Evolutionary conservation across 2,797 vertebrate species (phyloP).

Genomic region (Myioborus melanocephalus): DNA sequence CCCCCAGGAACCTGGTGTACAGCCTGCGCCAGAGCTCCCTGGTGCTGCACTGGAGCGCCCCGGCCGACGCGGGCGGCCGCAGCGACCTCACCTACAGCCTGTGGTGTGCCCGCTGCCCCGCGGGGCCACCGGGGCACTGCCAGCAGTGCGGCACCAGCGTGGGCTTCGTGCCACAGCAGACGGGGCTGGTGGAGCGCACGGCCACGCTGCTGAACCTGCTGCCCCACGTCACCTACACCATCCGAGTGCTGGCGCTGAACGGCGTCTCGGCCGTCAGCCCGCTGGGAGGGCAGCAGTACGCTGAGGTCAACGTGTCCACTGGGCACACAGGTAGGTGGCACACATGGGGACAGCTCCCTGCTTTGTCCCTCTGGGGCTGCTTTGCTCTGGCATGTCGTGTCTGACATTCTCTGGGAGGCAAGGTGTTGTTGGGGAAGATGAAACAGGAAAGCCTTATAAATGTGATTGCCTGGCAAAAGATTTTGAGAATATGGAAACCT

Average conservation of each 20-base stretch:
- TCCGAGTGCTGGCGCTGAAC: constrained; percentile 87
- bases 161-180: constrained; percentile 90
- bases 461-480: no score
- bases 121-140: constrained; percentile 61
- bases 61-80: constrained; percentile 83
- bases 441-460: no score
- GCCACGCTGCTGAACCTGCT: constrained; percentile 90
- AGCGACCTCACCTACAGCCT: constrained; percentile 88
- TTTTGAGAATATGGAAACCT: no score
- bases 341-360: no score
- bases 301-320: constrained; percentile 85
- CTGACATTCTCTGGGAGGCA: no score
- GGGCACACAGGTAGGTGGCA: no score
- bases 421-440: no score
- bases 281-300: constrained; percentile 77
- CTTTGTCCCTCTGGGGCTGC: no score
- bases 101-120: constrained; percentile 80
- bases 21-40: constrained; percentile 87
- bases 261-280: constrained; percentile 86
- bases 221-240: constrained; percentile 88
- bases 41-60: constrained; percentile 85
- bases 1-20: constrained; percentile 86
- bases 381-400: no score
- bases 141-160: constrained; percentile 85
- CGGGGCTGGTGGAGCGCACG: constrained; percentile 82